Base-by-base conservation (phyloP, 2,888 invertebrate species). In the Leptopilina drosophilae region DNA sequence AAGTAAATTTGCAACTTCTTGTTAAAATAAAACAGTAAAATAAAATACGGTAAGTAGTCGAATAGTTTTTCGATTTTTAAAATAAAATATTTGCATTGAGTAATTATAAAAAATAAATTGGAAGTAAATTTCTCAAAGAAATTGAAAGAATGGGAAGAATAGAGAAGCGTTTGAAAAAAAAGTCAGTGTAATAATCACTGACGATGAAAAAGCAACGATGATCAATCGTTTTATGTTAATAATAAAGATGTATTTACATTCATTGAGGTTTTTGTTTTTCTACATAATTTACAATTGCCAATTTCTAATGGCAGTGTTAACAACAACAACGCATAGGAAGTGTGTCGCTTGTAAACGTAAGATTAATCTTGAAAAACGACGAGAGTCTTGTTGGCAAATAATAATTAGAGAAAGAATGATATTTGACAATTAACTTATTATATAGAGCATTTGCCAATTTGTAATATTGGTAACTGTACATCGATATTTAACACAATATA, bases 241-340 rank as follows among this genome's bases (percentile, higher is more conserved):
- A 90, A 90, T 90, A 90, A 90, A 90, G 90, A 89, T 91, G 89
- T 91, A 91, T 91, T 90, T 91, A 91, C 90, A 91, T 85, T 90
- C 87, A 90, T 88, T 89, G 84, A 86, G 85, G 86, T 83, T 69
- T 56, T 85, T 81, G 82, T 85, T 89, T 49, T 89, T 90, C 90
- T 90, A 91, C 90, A 91, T 89, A 90, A 90, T 90, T 89, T 91
- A 91, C 90, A 91, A 88, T 89, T 89, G 89, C 88, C 90, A 87
- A 86, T 84, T 87, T 86, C 87, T 89, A 84, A 89, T 88, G 90
- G 90, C 90, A 90, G 89, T 89, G 89, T 89, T 86, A 89, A 90
- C 88, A 88, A 90, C 86, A 62, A 86, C 87, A 86, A 88, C 80
- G 80, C 78, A 77, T 81, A 77, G 81, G 69, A 79, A 66, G 26